Evolutionary conservation across 2,888 invertebrate species (phyloP), one percentile per base, ranked within the genome.

Genomic region (Herminia tarsipennalis): DNA sequence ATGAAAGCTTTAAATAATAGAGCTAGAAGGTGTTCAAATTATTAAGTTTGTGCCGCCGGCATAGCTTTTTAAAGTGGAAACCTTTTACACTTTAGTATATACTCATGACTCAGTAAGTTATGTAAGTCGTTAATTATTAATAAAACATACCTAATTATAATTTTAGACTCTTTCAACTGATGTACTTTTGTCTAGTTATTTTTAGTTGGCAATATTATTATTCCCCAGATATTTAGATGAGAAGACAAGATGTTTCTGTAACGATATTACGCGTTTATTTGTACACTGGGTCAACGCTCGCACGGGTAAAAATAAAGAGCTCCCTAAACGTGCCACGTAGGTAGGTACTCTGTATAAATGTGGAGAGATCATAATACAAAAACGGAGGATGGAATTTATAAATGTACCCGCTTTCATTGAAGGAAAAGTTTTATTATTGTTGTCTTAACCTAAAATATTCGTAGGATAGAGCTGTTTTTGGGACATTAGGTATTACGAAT

Each of bases 281-380:
- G 62, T 65, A 53, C 66, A 59, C 51, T 51, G 61, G 76, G 76
- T 80, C 79, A 78, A 78, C 51, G 81, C 42, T 65, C 83, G 73
- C 62, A 43, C 39, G 72, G 65, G 59, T 80, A 80, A 79, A 83
- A 83, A 83, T 83, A 83, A 78, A 78, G 64, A 73, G 72, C 76
- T 71, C 75, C 73, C 78, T 71, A 75, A 76, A 78, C 68, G 64
- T 60, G 53, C 58, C 63, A 12, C n/a, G 21, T 5, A 54, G 53
- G 21, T 5, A 54, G 53, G 53, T 57, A 56, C 56, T 55, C 47
- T 47, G 51, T 56, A 48, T 33, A 39, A 62, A 53, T 47, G 33
- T 42, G 32, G 34, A 28, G 34, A 32, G 37, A 34, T 43, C 38
- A 38, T 38, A 37, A 43, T 37, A 48, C 36, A 55, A 41, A 35